Evolutionary conservation across 2,113 vertebrate species (phyloP), one percentile per base, ranked within the genome.

Genomic region (Malurus elegans): DNA sequence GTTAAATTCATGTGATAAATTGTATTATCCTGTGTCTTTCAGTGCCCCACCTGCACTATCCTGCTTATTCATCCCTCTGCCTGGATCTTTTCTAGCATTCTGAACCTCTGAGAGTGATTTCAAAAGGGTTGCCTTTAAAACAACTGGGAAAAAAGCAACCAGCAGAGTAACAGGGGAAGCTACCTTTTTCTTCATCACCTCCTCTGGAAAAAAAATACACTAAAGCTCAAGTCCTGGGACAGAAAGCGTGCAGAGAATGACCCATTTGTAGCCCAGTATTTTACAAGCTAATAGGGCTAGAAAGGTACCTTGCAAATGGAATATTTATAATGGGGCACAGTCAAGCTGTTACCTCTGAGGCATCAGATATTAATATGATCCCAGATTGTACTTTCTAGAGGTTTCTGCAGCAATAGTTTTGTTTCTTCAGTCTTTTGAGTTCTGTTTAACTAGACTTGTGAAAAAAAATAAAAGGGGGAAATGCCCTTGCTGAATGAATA

Each of bases 1-100:
- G 24, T 51, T 88, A 95, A 92, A 88, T 76, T 76, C 17, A 65
- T 65, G 75, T n/a, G 58, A 74, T 79, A 80, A 94, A 92, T 87
- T 66, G 32, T 69, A 57, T 91, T 91, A 90, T 71, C 54, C 25
- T 62, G 34, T 54, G 50, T n/a, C 44, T 93, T 92, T 90, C 76
- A 15, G 24, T 44, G 42, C 32, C 60, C 67, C 65, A 79, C 90
- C 84, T 84, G 78, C 61, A 79, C 67, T 67, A 74, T 34, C 34
- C 25, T 75, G 38, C 53, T 51, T 81, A 31, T 51, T 86, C 54
- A 89, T 94, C 44, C 78, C 80, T 86, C 50, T 88, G 20, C 24
- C 47, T 70, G 54, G 16, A 20, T 91, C 42, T 93, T 48, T 86
- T 71, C 60, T 72, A 38, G 48, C 40, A 25, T 75, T 69, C 57